Conservation (phyloP, 2,797 vertebrate genomes). For the Poecilia wingei region DNA sequence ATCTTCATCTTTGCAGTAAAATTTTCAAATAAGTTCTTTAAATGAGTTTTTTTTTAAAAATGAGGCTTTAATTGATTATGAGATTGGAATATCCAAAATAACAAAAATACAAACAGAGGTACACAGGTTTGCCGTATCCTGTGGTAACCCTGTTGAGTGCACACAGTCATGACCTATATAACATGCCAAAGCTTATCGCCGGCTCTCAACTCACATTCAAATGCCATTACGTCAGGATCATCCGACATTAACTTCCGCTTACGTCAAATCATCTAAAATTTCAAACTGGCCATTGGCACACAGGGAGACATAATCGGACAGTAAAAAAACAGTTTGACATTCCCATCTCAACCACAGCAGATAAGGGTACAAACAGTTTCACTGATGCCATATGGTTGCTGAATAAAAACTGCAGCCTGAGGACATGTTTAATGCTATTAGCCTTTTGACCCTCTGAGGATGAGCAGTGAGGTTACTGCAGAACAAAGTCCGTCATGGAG, state of each 20-base stretch:
- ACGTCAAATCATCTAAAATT: constrained; percentile 51
- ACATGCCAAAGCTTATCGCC: constrained; percentile 69
- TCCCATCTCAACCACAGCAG: background rate
- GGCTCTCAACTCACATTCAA: constrained; percentile 68
- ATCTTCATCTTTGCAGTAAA: background rate
- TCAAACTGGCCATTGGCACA: constrained; percentile 4
- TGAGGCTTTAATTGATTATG: background rate
- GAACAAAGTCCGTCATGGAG: constrained; percentile 8
- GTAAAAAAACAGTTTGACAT: background rate
- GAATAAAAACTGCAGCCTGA: constrained; percentile 48
- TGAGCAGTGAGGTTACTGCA: constrained; percentile 45
- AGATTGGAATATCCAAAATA: background rate
- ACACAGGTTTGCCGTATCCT: constrained; percentile 46
- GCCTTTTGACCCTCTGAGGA: constrained; percentile 53
- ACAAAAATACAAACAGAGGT: background rate
- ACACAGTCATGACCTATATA: constrained; percentile 75
- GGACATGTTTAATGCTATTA: constrained; percentile 60
- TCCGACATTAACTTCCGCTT: constrained; percentile 71
- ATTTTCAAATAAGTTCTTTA: background rate
- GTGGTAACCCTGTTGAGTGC: constrained; percentile 56
- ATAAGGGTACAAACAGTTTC: constrained; percentile 20
- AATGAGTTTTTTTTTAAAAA: background rate
- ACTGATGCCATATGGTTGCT: constrained; percentile 43
- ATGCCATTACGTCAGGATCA: constrained; percentile 76
- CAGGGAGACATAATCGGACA: background rate